These are phyloP conservation scores for Butorides virescens DNA, from an alignment of 2,113 vertebrate species.

Conservation along the genomic window DNA sequence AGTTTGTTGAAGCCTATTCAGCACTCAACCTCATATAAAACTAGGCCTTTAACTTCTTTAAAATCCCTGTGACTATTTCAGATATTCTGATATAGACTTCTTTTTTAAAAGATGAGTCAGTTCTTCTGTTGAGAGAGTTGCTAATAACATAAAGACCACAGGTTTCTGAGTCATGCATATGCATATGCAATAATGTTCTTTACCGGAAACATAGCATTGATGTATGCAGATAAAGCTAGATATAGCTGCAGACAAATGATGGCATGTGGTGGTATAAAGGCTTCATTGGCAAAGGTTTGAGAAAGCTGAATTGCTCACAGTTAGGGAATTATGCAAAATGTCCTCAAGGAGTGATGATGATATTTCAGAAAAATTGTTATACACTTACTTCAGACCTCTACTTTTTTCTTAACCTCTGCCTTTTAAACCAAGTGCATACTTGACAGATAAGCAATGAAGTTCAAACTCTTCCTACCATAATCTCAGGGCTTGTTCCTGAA, in stretches of 20 bases:
- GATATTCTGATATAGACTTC: background rate
- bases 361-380: background rate
- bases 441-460: background rate
- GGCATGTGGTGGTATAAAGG: background rate
- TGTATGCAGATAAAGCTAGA: background rate
- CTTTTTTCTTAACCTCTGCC: background rate
- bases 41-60: rapidly evolving
- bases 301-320: slow-evolving; percentile 9
- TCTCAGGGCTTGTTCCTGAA: background rate
- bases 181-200: background rate
- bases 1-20: background rate
- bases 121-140: background rate
- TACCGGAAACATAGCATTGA: background rate
- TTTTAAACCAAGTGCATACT: background rate
- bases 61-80: background rate
- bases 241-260: background rate
- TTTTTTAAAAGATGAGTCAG: background rate
- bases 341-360: background rate
- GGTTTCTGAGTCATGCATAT: slow-evolving; percentile 29
- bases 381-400: background rate
- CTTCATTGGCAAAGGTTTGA: background rate
- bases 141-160: background rate
- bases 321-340: background rate
- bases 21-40: background rate
- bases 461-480: background rate